Percentiles rank a stretch among this genome's conserved stretches.
phyloP scores from a whole-genome alignment of 2,888 invertebrate genomes.

The Rugalucina vietnamica region DNA sequence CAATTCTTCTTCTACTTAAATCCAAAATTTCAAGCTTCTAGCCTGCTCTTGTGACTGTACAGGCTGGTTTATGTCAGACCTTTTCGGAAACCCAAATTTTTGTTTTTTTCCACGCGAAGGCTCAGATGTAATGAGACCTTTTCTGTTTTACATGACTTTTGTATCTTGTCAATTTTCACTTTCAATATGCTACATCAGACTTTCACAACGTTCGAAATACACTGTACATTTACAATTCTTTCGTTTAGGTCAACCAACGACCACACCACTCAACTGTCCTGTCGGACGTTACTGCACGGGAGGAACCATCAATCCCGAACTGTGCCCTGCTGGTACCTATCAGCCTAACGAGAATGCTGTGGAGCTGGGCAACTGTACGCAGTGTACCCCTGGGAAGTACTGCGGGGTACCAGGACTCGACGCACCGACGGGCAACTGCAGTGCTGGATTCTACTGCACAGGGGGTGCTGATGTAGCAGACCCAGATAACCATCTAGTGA shows the following conservation, averaged over 20 bases:
- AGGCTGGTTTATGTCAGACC: too few species aligned
- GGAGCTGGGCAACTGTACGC: constrained; percentile 72
- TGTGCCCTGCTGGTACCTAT: constrained; percentile 80
- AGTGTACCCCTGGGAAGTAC: constrained; percentile 79
- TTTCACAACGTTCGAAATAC: too few species aligned
- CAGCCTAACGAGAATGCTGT: constrained; percentile 71
- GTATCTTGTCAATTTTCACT: too few species aligned
- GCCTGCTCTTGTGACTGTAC: too few species aligned
- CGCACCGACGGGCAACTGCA: constrained; percentile 77
- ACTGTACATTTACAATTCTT: too few species aligned
- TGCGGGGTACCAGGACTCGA: constrained; percentile 77
- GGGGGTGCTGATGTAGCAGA: constrained; percentile 70
- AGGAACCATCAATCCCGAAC: constrained; percentile 77
- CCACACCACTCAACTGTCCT: constrained; percentile 78
- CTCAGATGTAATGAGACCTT: too few species aligned
- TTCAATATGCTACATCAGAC: too few species aligned
- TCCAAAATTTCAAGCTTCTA: too few species aligned
- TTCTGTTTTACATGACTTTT: too few species aligned
- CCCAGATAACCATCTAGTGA: constrained; percentile 72
- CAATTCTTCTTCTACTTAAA: too few species aligned
- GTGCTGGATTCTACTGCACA: constrained; percentile 80
- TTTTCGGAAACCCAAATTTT: too few species aligned
- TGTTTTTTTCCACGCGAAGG: too few species aligned
- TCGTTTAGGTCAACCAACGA: constrained; percentile 73
- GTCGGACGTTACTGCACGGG: constrained; percentile 80